These are phyloP conservation scores for Zaprionus ghesquierei DNA, from an alignment of 1,140 invertebrate species.

Conservation along the genomic window DNA sequence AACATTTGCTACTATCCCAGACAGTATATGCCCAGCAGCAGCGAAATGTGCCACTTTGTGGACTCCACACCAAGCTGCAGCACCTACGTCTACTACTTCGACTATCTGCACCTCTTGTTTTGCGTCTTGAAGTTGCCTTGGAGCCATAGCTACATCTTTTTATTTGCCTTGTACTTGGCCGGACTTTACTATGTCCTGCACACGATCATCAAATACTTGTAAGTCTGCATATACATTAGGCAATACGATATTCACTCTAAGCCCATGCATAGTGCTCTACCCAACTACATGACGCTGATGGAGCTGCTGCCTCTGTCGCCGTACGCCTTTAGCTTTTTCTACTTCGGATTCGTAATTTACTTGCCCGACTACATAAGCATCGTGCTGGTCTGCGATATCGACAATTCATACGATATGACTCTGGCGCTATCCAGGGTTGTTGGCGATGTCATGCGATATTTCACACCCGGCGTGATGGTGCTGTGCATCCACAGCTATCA, in stretches of 20 bases:
- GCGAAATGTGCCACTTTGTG: slow-evolving; percentile 16
- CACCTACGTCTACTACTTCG: slow-evolving; percentile 10
- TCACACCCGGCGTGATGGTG: slow-evolving; percentile 24
- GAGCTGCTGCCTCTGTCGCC: slow-evolving; percentile 20
- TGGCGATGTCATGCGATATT: slow-evolving; percentile 20
- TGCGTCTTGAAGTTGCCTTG: background rate
- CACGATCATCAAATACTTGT: slow-evolving; percentile 56
- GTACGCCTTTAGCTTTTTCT: slow-evolving; percentile 20
- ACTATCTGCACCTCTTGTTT: slow-evolving; percentile 37
- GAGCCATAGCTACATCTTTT: background rate
- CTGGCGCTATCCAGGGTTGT: slow-evolving; percentile 8
- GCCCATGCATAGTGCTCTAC: slow-evolving; percentile 23
- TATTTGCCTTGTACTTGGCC: background rate
- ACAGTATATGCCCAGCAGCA: background rate
- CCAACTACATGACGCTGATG: slow-evolving; percentile 45
- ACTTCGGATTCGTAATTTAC: slow-evolving; percentile 11
- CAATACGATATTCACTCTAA: background rate
- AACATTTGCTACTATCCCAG: background rate
- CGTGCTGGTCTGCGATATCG: background rate
- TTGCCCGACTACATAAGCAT: slow-evolving; percentile 14
- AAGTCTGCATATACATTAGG: slow-evolving; percentile 3
- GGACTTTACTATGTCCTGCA: background rate
- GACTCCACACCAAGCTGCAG: background rate
- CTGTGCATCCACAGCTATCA: slow-evolving; percentile 24
- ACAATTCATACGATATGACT: background rate